phyloP scores from a whole-genome alignment of 1,140 invertebrate genomes.

The Mya arenaria region DNA sequence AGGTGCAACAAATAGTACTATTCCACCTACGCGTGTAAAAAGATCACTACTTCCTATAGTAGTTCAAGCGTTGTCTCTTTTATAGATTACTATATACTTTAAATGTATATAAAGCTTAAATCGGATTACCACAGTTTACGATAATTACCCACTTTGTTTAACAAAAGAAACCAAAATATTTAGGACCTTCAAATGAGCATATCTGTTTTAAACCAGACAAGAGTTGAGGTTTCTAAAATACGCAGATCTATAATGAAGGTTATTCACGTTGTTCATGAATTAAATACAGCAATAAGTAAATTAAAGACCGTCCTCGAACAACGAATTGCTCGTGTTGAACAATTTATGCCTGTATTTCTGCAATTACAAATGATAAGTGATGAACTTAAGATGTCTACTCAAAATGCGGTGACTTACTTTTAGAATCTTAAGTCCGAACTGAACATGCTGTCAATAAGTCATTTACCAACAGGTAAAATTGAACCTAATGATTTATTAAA shows the following conservation, averaged over 20 bases:
- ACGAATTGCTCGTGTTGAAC: neutral
- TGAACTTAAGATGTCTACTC: neutral
- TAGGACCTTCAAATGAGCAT: conserved; percentile 39
- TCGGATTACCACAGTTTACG: too few species aligned
- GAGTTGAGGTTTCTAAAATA: conserved; percentile 29
- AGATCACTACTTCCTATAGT: conserved; percentile 41
- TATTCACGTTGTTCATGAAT: neutral
- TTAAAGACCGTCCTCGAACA: neutral
- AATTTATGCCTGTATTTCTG: conserved; percentile 18
- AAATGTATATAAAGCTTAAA: conserved; percentile 26
- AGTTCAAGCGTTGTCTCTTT: conserved; percentile 22
- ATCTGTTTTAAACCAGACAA: conserved; percentile 25
- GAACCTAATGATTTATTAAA: conserved; percentile 4
- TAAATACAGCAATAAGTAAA: neutral
- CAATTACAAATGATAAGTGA: neutral
- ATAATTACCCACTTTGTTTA: conserved; percentile 13
- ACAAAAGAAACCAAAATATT: conserved; percentile 29
- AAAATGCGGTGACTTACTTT: neutral
- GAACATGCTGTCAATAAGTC: conserved; percentile 42
- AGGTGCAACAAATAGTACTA: too few species aligned
- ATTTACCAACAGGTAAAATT: conserved; percentile 19
- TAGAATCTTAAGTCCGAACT: conserved; percentile 25
- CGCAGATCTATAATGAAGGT: conserved; percentile 29
- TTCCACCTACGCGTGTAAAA: neutral
- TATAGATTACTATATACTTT: conserved; percentile 45